Percentiles rank a stretch among this genome's conserved stretches.
Evolutionary conservation across 2,888 invertebrate genomes (phyloP).

Genomic region (Pterostichus niger): DNA sequence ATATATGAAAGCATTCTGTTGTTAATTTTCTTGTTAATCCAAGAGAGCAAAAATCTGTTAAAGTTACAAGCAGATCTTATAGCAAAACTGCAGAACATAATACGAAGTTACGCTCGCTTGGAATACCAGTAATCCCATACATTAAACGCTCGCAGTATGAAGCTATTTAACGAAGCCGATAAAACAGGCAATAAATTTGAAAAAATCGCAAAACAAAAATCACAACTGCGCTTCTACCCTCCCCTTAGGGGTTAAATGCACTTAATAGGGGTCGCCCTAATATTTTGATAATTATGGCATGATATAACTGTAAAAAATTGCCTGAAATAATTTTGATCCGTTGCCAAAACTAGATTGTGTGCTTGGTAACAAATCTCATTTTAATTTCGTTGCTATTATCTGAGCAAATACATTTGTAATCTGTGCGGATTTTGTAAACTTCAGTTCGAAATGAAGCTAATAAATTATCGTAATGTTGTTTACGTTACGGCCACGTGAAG

Average conservation of each 20-base stretch:
- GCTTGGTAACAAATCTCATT: constrained; percentile 62
- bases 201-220: constrained; percentile 58
- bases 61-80: not conserved
- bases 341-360: constrained; percentile 60
- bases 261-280: constrained; percentile 62
- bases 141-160: constrained; percentile 35
- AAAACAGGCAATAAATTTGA: constrained; percentile 51
- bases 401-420: constrained; percentile 63
- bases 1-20: too few species aligned
- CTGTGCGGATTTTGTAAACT: constrained; percentile 61
- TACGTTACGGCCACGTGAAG: constrained; percentile 48
- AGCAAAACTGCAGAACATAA: not conserved
- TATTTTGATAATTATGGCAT: constrained; percentile 65
- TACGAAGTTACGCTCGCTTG: constrained; percentile 29
- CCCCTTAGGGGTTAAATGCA: constrained; percentile 56
- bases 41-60: not conserved
- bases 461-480: constrained; percentile 65
- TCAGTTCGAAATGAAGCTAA: constrained; percentile 60
- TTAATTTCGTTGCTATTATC: constrained; percentile 66
- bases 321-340: constrained; percentile 63
- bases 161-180: constrained; percentile 63
- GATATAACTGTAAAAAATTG: constrained; percentile 66
- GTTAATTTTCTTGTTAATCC: too few species aligned
- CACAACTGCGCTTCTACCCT: constrained; percentile 5
- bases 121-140: constrained; percentile 48